Base-by-base conservation (phyloP, 2,888 invertebrate species). In the Xestobium rufovillosum region DNA sequence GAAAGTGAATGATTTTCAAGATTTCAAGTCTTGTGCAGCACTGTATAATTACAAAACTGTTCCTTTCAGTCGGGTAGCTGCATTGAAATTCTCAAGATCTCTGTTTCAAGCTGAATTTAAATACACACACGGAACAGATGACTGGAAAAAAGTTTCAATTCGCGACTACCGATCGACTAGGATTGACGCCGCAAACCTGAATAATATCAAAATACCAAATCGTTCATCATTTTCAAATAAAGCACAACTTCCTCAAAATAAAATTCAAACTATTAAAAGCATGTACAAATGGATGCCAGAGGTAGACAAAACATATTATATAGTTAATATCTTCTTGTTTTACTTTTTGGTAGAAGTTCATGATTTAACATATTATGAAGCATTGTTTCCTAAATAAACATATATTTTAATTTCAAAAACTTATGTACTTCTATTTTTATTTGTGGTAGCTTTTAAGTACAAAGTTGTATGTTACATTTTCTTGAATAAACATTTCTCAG, bases 291-390 rank as follows among this genome's bases (percentile, higher is more conserved):
- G 23, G 23, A 19, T 19, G 23, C 23, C 23, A n/a, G 23, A 19
- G n/a, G n/a, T 19, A 8, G 23, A 19, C n/a, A 19, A n/a, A 19
- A 19, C 6, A 19, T 19, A n/a, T 16, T 38, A 34, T 27, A 9
- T 15, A 12, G 38, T 34, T n/a, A n/a, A n/a, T n/a, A n/a, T n/a
- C n/a, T n/a, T n/a, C n/a, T n/a, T n/a, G n/a, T n/a, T n/a, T n/a
- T n/a, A n/a, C n/a, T n/a, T n/a, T n/a, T n/a, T n/a, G n/a, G n/a
- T n/a, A n/a, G n/a, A n/a, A n/a, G n/a, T 19, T 27, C 34, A 35
- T n/a, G n/a, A n/a, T n/a, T n/a, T n/a, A n/a, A n/a, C n/a, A n/a
- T n/a, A 19, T 19, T 19, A 19, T 19, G 23, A 19, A n/a, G n/a
- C 6, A 8, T 8, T 19, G 6, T 19, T 19, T n/a, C n/a, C 23